Conservation (phyloP, 2,888 invertebrate species). For the Emmelina monodactyla region DNA sequence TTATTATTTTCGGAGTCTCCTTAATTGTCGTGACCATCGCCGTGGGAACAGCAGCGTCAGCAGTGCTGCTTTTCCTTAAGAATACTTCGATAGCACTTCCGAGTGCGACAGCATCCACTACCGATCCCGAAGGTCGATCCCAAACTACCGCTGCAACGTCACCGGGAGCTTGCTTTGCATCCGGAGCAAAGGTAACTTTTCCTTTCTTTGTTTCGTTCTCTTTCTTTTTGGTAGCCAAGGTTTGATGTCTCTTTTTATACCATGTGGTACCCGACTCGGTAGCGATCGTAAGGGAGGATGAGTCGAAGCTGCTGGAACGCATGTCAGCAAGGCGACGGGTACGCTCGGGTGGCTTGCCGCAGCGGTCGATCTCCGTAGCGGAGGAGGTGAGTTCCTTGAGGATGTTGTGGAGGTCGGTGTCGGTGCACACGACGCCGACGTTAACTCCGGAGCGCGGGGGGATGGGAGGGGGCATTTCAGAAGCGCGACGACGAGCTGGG, state of each 20-base stretch:
- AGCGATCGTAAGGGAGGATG: conserved; percentile 70
- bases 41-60: conserved; percentile 47
- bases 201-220: conserved; percentile 54
- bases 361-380: conserved; percentile 79
- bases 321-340: conserved; percentile 70
- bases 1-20: conserved; percentile 26
- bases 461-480: conserved; percentile 73
- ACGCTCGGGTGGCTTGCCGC: conserved; percentile 65
- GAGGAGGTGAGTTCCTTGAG: conserved; percentile 82
- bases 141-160: conserved; percentile 72
- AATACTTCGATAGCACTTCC: conserved; percentile 88
- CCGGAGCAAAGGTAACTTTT: conserved; percentile 69
- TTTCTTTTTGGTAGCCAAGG: conserved; percentile 71
- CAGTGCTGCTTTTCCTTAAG: conserved; percentile 67
- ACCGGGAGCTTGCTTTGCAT: conserved; percentile 64
- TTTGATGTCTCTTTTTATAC: conserved; percentile 82
- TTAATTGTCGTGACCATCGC: conserved; percentile 29
- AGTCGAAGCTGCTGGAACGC: conserved; percentile 86
- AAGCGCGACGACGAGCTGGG: conserved; percentile 71
- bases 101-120: conserved; percentile 80
- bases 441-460: conserved; percentile 29
- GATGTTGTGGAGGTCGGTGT: conserved; percentile 81
- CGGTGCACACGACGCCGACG: conserved; percentile 79
- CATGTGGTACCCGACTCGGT: conserved; percentile 70
- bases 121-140: conserved; percentile 79